Conservation (phyloP, 2,113 vertebrate genomes). For the Cavia aperea region DNA sequence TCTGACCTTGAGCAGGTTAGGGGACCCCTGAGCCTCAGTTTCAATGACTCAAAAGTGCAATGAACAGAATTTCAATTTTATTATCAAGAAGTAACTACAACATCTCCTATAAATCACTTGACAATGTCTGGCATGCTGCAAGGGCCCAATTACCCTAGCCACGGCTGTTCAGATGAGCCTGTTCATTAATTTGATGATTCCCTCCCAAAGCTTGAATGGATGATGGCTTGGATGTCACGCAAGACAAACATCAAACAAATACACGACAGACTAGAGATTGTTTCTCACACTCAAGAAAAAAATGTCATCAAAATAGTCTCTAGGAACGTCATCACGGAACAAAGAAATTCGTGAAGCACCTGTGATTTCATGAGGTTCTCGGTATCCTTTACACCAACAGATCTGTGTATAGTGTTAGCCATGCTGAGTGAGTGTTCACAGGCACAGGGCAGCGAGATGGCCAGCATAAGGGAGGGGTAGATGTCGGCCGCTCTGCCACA, state of each 20-base stretch:
- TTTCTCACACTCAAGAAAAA: background rate
- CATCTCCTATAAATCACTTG: background rate
- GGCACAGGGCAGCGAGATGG: too few relatives aligned
- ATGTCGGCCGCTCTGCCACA: rapidly evolving
- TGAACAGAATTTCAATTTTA: background rate
- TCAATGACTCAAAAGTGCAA: background rate
- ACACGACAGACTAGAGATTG: background rate
- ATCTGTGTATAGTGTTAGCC: background rate
- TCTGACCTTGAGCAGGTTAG: background rate
- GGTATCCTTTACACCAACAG: too few relatives aligned
- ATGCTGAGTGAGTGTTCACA: background rate
- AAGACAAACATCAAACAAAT: background rate
- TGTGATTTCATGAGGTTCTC: background rate
- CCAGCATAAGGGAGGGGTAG: background rate
- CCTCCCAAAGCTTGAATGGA: background rate
- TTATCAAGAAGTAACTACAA: background rate
- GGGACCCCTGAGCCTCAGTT: background rate
- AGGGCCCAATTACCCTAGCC: background rate
- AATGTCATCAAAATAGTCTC: background rate
- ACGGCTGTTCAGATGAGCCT: background rate
- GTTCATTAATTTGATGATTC: background rate
- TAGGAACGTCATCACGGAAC: background rate
- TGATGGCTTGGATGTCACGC: background rate
- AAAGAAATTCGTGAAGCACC: background rate
- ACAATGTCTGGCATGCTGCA: too few relatives aligned